These are phyloP conservation scores for Macrophya alboannulata DNA, from an alignment of 2,888 invertebrate species.

Conservation along the genomic window DNA sequence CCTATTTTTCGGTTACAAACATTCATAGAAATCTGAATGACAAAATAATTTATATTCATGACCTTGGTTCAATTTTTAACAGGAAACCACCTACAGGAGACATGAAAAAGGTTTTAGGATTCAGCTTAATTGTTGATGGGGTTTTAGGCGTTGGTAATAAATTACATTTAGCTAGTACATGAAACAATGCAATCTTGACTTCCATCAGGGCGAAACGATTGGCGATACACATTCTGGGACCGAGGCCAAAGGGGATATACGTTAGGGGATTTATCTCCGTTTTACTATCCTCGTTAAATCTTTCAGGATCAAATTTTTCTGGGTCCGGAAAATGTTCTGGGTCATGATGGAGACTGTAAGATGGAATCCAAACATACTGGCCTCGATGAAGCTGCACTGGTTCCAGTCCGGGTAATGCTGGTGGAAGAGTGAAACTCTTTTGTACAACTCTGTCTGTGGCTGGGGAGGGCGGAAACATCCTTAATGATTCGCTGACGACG, in stretches of 20 bases:
- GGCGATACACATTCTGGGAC: slow-evolving; percentile 86
- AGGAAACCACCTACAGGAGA: slow-evolving; percentile 75
- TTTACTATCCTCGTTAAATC: slow-evolving; percentile 80
- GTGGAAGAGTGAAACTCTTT: slow-evolving; percentile 80
- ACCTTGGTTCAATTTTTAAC: slow-evolving; percentile 72
- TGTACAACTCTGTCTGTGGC: slow-evolving; percentile 80
- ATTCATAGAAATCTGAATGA: background rate
- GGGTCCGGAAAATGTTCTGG: slow-evolving; percentile 72
- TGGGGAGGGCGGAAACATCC: slow-evolving; percentile 80
- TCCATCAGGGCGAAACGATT: slow-evolving; percentile 78
- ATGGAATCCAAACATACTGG: slow-evolving; percentile 65
- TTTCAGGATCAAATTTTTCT: slow-evolving; percentile 79
- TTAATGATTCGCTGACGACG: slow-evolving; percentile 80
- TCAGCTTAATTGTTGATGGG: slow-evolving; percentile 74
- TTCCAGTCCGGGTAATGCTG: slow-evolving; percentile 69
- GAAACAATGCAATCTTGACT: slow-evolving; percentile 77
- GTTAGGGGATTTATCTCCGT: slow-evolving; percentile 79
- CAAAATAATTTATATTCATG: background rate
- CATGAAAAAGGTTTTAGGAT: slow-evolving; percentile 68
- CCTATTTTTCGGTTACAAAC: no score
- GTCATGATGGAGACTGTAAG: slow-evolving; percentile 75
- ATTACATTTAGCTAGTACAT: slow-evolving; percentile 77
- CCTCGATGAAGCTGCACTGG: slow-evolving; percentile 65
- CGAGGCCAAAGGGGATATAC: slow-evolving; percentile 83
- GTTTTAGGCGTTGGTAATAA: slow-evolving; percentile 77